Percentiles rank a stretch among this genome's conserved stretches.
These are phyloP conservation scores for Lasioglossum marginatum DNA, from an alignment of 2,888 invertebrate genomes.

Conservation along the genomic window DNA sequence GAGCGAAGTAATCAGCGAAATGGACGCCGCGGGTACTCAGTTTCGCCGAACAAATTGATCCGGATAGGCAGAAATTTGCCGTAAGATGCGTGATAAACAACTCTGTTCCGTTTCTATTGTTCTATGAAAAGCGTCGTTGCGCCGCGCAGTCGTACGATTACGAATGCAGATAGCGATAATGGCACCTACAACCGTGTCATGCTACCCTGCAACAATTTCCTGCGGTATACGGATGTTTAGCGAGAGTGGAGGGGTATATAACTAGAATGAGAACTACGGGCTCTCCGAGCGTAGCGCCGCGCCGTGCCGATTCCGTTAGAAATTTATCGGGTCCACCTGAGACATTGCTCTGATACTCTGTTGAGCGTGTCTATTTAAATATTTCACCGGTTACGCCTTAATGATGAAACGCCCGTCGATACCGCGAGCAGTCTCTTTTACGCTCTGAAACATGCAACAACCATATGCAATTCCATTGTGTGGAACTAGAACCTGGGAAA, in stretches of 20 bases:
- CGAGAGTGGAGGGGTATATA: conserved; percentile 43
- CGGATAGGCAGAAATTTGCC: conserved; percentile 65
- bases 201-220: conserved; percentile 71
- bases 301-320: conserved; percentile 34
- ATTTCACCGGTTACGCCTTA: conserved; percentile 3
- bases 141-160: conserved; percentile 62
- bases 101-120: conserved; percentile 66
- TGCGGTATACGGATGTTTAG: conserved; percentile 61
- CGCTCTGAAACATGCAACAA: conserved; percentile 32
- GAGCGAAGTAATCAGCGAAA: conserved; percentile 59
- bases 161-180: conserved; percentile 69
- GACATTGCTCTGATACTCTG: neutral
- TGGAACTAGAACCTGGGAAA: neutral
- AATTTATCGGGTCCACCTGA: conserved; percentile 51
- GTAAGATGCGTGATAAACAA: conserved; percentile 68
- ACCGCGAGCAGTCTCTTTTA: neutral
- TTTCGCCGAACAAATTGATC: conserved; percentile 72
- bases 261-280: conserved; percentile 47
- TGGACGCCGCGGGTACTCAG: conserved; percentile 58
- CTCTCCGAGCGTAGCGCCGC: neutral
- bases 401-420: conserved; percentile 6
- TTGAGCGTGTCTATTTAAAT: conserved; percentile 21
- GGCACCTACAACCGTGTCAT: conserved; percentile 70
- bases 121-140: conserved; percentile 66
- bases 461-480: neutral